phyloP scores from a whole-genome alignment of 2,113 vertebrate species.

The Ceyx melanurus region DNA sequence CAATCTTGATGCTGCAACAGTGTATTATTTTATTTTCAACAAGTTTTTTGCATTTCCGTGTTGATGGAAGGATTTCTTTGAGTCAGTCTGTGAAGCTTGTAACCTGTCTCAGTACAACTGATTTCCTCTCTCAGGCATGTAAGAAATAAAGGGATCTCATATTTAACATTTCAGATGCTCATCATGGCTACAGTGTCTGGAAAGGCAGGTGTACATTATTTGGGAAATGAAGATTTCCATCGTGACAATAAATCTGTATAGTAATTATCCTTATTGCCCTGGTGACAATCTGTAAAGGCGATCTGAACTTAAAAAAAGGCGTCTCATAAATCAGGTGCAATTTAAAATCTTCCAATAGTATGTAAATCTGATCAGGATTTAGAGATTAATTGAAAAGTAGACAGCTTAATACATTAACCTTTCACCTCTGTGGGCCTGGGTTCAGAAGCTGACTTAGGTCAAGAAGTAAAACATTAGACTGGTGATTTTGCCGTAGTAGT shows the following conservation, averaged over 20 bases:
- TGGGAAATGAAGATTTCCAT: background rate
- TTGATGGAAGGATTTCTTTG: background rate
- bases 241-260: background rate
- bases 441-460: conserved; percentile 18
- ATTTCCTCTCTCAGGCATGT: background rate
- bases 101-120: background rate
- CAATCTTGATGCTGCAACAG: background rate
- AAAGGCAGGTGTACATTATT: conserved; percentile 1
- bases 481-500: background rate
- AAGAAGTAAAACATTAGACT: conserved; percentile 20
- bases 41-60: background rate
- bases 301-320: conserved; percentile 4
- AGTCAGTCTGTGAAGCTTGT: background rate
- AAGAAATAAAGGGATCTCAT: background rate
- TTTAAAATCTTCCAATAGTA: conserved; percentile 57
- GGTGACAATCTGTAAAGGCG: background rate
- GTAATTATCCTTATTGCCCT: conserved; percentile 32
- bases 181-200: background rate
- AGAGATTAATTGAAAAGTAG: conserved; percentile 55
- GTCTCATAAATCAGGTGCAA: conserved; percentile 50
- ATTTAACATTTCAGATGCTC: background rate
- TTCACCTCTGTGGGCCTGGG: conserved; percentile 19
- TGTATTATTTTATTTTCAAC: background rate
- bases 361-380: conserved; percentile 37
- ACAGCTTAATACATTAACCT: conserved; percentile 70